A percentile compares a stretch with the other conserved stretches of the same genome.
phyloP scores from a whole-genome alignment of 2,797 vertebrate genomes.

The Tympanoctomys barrerae region DNA sequence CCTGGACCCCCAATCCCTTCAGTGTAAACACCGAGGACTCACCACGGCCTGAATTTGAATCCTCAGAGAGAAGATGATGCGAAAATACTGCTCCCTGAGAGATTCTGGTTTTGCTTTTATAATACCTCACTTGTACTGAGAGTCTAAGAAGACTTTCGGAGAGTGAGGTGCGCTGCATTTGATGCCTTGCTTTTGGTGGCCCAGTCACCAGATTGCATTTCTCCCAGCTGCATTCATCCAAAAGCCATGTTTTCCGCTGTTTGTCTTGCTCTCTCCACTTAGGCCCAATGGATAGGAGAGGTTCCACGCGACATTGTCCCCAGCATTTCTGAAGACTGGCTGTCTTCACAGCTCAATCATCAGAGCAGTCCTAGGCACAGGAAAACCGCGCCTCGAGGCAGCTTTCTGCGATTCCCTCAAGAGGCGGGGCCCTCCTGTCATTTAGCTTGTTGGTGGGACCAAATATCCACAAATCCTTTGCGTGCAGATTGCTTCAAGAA shows the following conservation, averaged over 20 bases:
- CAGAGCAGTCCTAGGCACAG: background rate
- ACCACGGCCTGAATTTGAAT: background rate
- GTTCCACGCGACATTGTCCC: background rate
- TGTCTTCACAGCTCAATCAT: background rate
- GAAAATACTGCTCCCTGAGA: background rate
- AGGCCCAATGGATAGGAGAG: background rate
- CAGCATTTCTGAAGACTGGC: slow-evolving; percentile 36
- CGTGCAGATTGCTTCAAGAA: background rate
- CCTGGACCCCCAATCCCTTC: too few species aligned
- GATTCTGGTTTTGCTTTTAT: background rate
- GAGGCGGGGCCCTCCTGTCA: background rate
- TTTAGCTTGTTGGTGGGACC: slow-evolving; percentile 49
- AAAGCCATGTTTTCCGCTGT: background rate
- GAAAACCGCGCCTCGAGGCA: slow-evolving; percentile 47
- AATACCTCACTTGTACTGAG: background rate
- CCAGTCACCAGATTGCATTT: background rate
- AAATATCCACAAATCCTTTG: slow-evolving; percentile 3
- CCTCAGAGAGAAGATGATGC: background rate
- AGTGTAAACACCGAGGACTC: background rate
- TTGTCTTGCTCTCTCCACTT: background rate
- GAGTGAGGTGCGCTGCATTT: background rate
- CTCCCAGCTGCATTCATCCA: background rate
- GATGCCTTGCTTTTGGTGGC: background rate
- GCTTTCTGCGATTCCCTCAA: background rate
- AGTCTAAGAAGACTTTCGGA: background rate